phyloP scores from a whole-genome alignment of 2,797 vertebrate species.

The Amblyraja radiata region DNA sequence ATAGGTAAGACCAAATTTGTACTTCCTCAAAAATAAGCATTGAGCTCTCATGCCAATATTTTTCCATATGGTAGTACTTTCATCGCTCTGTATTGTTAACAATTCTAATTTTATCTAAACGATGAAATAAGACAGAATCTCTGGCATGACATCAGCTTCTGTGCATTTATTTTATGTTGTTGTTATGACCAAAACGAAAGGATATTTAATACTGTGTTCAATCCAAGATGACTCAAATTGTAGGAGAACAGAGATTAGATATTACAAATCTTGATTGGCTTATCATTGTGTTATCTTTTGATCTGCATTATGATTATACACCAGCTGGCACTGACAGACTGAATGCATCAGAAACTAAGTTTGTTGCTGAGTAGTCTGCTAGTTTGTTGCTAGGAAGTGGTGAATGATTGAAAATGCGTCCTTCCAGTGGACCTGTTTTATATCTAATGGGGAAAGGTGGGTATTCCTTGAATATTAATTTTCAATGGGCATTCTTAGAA shows the following conservation, averaged over 20 bases:
- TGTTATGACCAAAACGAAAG: not conserved
- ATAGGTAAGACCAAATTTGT: not conserved
- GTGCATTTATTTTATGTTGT: not conserved
- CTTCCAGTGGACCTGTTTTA: not conserved
- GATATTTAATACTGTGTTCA: not conserved
- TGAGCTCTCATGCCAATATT: not conserved
- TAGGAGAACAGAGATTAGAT: not conserved
- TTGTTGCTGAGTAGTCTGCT: constrained; percentile 30
- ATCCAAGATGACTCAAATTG: constrained; percentile 16
- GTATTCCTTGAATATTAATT: not conserved
- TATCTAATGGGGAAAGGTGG: not conserved
- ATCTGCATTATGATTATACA: constrained; percentile 37
- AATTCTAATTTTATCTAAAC: not conserved
- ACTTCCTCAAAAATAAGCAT: not conserved
- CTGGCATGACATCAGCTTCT: not conserved
- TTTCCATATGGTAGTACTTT: not conserved
- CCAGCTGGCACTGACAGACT: constrained; percentile 37
- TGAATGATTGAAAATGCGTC: not conserved
- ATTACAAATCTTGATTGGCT: constrained; percentile 22
- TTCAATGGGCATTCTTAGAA: not conserved
- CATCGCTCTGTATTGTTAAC: not conserved
- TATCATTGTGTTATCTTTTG: constrained; percentile 15
- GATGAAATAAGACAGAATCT: not conserved
- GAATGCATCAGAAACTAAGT: constrained; percentile 25
- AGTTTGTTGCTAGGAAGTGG: constrained; percentile 27